These are phyloP conservation scores for Mustela nigripes DNA, from an alignment of 2,113 vertebrate species.

Conservation along the genomic window DNA sequence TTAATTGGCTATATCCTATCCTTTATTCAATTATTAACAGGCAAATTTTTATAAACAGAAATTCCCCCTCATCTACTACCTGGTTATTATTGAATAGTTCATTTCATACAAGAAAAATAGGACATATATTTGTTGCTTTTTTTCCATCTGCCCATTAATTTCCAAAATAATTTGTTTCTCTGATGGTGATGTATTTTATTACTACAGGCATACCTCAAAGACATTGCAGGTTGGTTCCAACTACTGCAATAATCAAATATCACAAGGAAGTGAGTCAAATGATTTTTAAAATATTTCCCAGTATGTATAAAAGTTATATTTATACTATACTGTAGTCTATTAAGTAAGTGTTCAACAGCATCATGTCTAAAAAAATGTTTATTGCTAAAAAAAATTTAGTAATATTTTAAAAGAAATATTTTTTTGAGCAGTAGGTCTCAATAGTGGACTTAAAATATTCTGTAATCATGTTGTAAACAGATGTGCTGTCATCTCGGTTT, in stretches of 20 bases:
- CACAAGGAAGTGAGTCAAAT: neutral
- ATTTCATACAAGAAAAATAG: neutral
- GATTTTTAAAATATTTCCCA: neutral
- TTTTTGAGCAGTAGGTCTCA: neutral
- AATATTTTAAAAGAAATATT: neutral
- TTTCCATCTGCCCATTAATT: neutral
- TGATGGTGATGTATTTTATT: neutral
- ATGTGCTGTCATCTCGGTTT: neutral
- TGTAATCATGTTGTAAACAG: neutral
- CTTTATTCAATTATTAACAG: neutral
- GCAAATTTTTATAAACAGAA: neutral
- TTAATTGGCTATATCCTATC: neutral
- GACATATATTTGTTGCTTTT: neutral
- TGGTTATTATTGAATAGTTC: neutral
- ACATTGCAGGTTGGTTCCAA: neutral
- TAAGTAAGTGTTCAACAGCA: neutral
- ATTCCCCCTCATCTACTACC: neutral
- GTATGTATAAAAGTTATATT: neutral
- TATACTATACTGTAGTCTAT: neutral
- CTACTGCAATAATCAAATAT: neutral
- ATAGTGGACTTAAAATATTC: neutral
- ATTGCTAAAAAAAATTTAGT: neutral
- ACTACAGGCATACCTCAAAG: neutral
- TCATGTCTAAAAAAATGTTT: neutral
- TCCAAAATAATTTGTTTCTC: neutral